phyloP scores from a whole-genome alignment of 1,140 invertebrate species.

The Macrotrachela quadricornifera region DNA sequence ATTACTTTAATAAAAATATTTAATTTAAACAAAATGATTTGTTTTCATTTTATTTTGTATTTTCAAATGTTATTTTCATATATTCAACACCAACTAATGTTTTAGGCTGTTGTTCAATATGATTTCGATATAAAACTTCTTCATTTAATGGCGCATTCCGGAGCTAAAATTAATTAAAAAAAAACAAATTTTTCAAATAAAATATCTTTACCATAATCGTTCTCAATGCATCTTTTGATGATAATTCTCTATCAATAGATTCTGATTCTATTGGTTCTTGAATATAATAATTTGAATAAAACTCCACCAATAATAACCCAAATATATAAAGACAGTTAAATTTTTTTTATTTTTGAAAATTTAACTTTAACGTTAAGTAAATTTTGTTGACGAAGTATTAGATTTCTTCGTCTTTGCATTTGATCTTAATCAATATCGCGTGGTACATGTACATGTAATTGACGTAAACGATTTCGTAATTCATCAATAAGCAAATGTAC shows the following conservation, averaged over 20 bases:
- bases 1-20: no score
- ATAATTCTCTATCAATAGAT: background rate
- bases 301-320: constrained; percentile 3
- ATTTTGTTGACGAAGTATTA: background rate
- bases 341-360: background rate
- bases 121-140: constrained; percentile 3
- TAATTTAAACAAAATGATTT: no score
- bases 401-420: background rate
- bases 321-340: background rate
- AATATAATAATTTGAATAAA: constrained; percentile 6
- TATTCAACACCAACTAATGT: no score
- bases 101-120: background rate
- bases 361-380: background rate
- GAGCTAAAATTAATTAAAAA: background rate
- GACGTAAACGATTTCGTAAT: background rate
- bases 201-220: constrained; percentile 4
- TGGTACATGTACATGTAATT: background rate
- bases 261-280: no score
- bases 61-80: no score
- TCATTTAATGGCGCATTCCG: constrained; percentile 1
- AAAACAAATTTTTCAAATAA: background rate
- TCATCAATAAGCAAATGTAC: background rate
- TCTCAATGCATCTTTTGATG: constrained; percentile 1
- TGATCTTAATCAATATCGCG: background rate
- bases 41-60: no score